Conservation (phyloP, 2,113 vertebrate genomes). For the Centropus unirufus region DNA sequence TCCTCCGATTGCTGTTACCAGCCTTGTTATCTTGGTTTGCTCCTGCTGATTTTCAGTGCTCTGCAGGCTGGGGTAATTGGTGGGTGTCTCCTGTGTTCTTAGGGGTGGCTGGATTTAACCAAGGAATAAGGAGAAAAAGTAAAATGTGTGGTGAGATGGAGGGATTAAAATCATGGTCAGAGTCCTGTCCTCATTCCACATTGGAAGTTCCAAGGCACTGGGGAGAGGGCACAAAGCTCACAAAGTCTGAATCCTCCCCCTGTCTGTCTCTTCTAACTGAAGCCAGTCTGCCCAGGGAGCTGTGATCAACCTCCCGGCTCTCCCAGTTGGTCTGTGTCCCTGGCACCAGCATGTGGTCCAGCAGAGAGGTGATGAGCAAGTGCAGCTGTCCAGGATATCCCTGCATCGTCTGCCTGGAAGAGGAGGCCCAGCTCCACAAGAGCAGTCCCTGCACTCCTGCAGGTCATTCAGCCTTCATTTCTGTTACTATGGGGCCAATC, state of each 20-base stretch:
- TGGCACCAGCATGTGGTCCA: rapidly evolving
- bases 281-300: background rate
- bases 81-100: background rate
- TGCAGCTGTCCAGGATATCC: background rate
- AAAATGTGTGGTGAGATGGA: background rate
- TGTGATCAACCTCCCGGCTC: background rate
- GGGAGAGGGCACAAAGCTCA: background rate
- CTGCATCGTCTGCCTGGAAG: background rate
- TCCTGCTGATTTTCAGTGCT: background rate
- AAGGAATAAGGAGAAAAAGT: background rate
- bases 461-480: background rate
- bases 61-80: background rate
- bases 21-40: background rate
- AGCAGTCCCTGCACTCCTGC: background rate
- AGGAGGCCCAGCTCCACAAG: background rate
- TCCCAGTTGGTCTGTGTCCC: background rate
- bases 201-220: background rate
- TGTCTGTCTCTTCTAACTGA: background rate
- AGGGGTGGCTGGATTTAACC: background rate
- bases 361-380: background rate
- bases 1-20: background rate
- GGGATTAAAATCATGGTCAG: background rate
- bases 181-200: background rate
- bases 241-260: background rate
- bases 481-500: background rate